These are phyloP conservation scores for Yponomeuta sedellus DNA, from an alignment of 2,888 invertebrate species.

Conservation along the genomic window DNA sequence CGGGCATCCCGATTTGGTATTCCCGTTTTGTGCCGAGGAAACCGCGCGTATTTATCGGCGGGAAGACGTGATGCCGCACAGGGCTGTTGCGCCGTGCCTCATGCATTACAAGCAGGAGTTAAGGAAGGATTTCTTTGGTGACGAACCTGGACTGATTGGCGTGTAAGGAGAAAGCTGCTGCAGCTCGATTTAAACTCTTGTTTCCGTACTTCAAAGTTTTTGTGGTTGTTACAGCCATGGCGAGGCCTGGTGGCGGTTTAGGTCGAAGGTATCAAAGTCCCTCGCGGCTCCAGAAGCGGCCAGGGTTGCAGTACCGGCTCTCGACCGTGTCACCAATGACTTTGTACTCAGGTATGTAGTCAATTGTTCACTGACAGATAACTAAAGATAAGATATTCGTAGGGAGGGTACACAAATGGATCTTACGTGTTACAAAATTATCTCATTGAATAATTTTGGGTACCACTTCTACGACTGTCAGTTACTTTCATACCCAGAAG, in stretches of 20 bases:
- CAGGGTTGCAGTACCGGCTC: constrained; percentile 82
- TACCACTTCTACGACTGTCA: too few species aligned
- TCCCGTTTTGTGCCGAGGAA: constrained; percentile 84
- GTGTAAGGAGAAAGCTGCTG: constrained; percentile 74
- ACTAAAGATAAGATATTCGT: neutral
- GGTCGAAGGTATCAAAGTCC: constrained; percentile 89
- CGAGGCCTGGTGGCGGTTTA: constrained; percentile 89
- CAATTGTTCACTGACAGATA: constrained; percentile 9
- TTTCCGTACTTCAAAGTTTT: neutral
- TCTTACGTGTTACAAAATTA: neutral
- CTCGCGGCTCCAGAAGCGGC: constrained; percentile 88
- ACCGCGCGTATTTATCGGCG: constrained; percentile 82
- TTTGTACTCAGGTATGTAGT: constrained; percentile 80
- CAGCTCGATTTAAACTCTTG: constrained; percentile 12
- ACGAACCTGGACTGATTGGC: constrained; percentile 83
- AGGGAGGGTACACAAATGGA: neutral
- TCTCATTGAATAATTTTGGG: neutral
- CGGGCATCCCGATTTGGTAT: constrained; percentile 85
- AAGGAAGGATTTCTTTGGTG: constrained; percentile 82
- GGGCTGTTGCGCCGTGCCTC: constrained; percentile 84
- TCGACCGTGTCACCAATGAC: constrained; percentile 85
- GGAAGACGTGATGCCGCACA: constrained; percentile 82
- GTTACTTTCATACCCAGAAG: too few species aligned
- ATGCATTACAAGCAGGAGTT: constrained; percentile 83
- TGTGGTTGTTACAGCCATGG: constrained; percentile 81